A percentile compares a stretch with the other conserved stretches of the same genome.
Evolutionary conservation across 1,140 invertebrate species (phyloP).

Genomic region (Cyclargus thomasi): DNA sequence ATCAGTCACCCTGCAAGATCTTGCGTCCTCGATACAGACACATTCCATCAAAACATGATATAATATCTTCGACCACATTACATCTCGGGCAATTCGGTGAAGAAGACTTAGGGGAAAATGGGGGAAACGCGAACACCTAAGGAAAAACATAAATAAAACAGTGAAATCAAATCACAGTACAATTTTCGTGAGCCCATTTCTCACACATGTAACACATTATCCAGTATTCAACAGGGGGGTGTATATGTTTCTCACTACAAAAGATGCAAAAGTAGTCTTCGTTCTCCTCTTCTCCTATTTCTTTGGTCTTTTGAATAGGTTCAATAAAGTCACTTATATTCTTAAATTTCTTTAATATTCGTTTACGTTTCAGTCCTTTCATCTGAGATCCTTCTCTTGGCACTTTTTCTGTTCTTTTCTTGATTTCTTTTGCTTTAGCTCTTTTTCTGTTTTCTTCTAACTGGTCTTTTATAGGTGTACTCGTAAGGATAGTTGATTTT

Average conservation of each 20-base stretch:
- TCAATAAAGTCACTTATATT: slow-evolving; percentile 26
- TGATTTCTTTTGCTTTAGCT: slow-evolving; percentile 14
- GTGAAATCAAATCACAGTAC: slow-evolving; percentile 19
- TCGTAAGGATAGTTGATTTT: slow-evolving; percentile 13
- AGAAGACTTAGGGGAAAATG: not conserved
- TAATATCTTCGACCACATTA: no score
- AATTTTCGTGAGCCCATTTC: slow-evolving; percentile 26
- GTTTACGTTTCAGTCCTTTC: slow-evolving; percentile 16
- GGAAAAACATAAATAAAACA: slow-evolving; percentile 10
- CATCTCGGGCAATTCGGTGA: no score
- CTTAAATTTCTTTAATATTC: slow-evolving; percentile 24
- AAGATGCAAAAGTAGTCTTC: slow-evolving; percentile 32
- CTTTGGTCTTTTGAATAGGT: no score
- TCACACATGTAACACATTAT: slow-evolving; percentile 34
- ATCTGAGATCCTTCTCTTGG: not conserved
- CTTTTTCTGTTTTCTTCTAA: slow-evolving; percentile 6
- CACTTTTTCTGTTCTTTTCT: slow-evolving; percentile 1
- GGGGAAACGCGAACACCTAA: no score
- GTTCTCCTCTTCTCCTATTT: slow-evolving; percentile 31
- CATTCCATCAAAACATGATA: no score
- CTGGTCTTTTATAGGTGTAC: slow-evolving; percentile 12
- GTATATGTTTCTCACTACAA: slow-evolving; percentile 30
- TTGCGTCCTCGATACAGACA: no score
- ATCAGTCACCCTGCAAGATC: no score
- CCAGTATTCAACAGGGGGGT: slow-evolving; percentile 29